Percentiles rank a stretch among this genome's conserved stretches.
Evolutionary conservation across 92 coral and sea anemone genomes (phyloP).

Genomic region (Diadumene lineata): DNA sequence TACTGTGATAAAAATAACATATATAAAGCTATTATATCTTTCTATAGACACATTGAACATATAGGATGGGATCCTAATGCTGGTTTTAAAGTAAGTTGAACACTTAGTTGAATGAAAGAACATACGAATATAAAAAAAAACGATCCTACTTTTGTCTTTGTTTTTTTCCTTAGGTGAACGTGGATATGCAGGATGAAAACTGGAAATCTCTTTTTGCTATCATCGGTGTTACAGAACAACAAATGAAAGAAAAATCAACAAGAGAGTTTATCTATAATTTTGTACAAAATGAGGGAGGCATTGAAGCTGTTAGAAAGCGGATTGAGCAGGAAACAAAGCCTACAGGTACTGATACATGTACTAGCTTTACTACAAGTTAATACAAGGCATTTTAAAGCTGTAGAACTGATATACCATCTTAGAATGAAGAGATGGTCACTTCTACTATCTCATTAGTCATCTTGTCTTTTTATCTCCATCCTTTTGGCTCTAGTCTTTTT

Average conservation of each 20-base stretch:
- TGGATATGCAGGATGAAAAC: conserved; percentile 58
- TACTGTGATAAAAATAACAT: not conserved
- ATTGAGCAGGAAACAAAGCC: conserved; percentile 41
- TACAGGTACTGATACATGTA: too few species aligned
- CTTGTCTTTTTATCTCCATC: too few species aligned
- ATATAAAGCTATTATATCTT: not conserved
- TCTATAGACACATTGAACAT: conserved; percentile 91
- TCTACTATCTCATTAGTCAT: too few species aligned
- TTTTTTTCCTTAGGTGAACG: conserved; percentile 16
- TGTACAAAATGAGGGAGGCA: conserved; percentile 93
- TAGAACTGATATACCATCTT: too few species aligned
- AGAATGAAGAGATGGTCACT: too few species aligned
- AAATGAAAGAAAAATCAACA: conserved; percentile 71
- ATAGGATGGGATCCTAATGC: conserved; percentile 98
- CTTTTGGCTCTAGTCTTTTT: not conserved
- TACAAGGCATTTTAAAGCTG: too few species aligned
- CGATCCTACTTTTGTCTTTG: too few species aligned
- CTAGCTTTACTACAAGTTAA: too few species aligned
- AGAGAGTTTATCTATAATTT: conserved; percentile 90
- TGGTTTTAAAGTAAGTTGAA: conserved; percentile 93
- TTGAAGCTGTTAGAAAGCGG: conserved; percentile 81
- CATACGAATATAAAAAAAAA: too few species aligned
- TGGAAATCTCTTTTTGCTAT: conserved; percentile 76
- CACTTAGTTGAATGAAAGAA: not conserved
- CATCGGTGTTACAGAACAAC: conserved; percentile 82